Evolutionary conservation across 2,113 vertebrate genomes (phyloP).

Genomic region (Erythrocercus mccallii): DNA sequence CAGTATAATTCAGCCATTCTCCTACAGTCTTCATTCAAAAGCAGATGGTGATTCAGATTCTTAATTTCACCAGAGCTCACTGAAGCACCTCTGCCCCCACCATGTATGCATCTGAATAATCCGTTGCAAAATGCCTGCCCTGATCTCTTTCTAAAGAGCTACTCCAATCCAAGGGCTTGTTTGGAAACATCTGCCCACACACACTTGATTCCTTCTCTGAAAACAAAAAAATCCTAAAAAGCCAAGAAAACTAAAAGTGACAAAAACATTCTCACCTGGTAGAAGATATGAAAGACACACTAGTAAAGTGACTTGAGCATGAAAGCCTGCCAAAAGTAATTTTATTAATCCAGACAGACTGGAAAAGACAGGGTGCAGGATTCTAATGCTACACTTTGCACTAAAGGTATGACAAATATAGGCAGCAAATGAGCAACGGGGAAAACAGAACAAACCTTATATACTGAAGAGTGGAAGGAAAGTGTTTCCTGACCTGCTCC

Average conservation of each 20-base stretch:
- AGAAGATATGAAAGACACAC: neutral
- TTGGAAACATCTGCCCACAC: neutral
- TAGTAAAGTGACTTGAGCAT: neutral
- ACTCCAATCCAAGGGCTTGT: neutral
- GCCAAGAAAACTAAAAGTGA: neutral
- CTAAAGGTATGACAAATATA: neutral
- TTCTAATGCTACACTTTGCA: neutral
- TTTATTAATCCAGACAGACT: neutral
- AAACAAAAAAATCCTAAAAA: neutral
- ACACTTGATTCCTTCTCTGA: neutral
- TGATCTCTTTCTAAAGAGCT: neutral
- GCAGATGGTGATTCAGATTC: neutral
- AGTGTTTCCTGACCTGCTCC: rapidly evolving
- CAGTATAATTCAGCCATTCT: neutral
- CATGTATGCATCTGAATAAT: neutral
- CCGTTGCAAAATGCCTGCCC: neutral
- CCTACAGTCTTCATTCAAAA: neutral
- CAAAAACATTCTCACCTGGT: neutral
- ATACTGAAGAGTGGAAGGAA: neutral
- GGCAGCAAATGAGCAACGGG: neutral
- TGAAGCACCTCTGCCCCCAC: neutral
- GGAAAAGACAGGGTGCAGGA: neutral
- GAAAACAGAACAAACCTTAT: neutral
- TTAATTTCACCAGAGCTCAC: neutral
- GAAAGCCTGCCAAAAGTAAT: neutral